A percentile compares a stretch with the other conserved stretches of the same genome.
phyloP scores from a whole-genome alignment of 1,140 invertebrate genomes.

The Monochamus saltuarius region DNA sequence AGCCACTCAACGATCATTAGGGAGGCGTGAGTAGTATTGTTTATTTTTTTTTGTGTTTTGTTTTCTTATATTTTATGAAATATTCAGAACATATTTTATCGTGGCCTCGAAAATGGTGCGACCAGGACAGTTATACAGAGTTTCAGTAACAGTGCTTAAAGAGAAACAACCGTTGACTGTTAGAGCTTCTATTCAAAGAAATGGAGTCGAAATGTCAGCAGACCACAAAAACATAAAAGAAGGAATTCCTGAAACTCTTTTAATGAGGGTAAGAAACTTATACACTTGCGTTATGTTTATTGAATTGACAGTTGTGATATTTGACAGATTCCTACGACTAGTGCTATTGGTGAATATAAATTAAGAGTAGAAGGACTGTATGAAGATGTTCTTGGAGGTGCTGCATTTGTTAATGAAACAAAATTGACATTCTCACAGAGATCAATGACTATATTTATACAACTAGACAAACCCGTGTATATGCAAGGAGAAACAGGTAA shows the following conservation, averaged over 20 bases:
- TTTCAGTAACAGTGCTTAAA: slow-evolving; percentile 76
- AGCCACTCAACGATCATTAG: slow-evolving; percentile 42
- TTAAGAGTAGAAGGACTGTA: slow-evolving; percentile 87
- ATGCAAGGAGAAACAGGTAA: slow-evolving; percentile 87
- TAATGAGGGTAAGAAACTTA: slow-evolving; percentile 66
- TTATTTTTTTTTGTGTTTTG: slow-evolving; percentile 16
- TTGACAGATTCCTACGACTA: slow-evolving; percentile 74
- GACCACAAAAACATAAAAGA: slow-evolving; percentile 75
- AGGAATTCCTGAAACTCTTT: slow-evolving; percentile 77
- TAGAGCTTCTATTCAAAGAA: slow-evolving; percentile 78
- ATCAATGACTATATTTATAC: slow-evolving; percentile 95
- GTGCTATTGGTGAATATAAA: slow-evolving; percentile 78
- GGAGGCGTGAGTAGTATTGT: slow-evolving; percentile 39
- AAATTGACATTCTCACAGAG: slow-evolving; percentile 76
- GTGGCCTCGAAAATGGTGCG: slow-evolving; percentile 83
- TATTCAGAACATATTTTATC: slow-evolving; percentile 78
- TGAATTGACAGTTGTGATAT: background rate
- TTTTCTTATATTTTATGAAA: slow-evolving; percentile 22
- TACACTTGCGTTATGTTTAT: background rate
- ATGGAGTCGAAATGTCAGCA: slow-evolving; percentile 82
- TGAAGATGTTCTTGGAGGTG: slow-evolving; percentile 78
- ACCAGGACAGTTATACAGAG: slow-evolving; percentile 82
- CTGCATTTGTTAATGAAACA: slow-evolving; percentile 83
- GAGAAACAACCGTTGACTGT: slow-evolving; percentile 74
- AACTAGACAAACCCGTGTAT: slow-evolving; percentile 93